Base-by-base conservation (phyloP, 2,113 vertebrate species). In the Cynopterus brachyotis region DNA sequence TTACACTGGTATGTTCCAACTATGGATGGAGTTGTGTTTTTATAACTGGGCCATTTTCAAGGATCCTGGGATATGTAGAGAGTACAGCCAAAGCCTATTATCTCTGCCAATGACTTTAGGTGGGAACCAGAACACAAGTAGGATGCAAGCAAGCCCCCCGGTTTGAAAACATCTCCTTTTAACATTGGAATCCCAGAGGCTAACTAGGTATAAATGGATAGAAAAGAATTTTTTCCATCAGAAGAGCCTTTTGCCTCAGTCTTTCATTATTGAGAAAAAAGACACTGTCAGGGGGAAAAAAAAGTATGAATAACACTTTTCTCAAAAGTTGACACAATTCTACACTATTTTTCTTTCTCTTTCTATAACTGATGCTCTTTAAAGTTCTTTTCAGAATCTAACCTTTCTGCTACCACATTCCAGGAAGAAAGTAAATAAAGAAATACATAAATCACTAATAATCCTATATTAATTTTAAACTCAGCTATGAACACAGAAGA, bases 401-500 rank as follows among this genome's bases (percentile, higher is more conserved):
- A 92, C 79, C 86, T 94, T 80, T 69, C 79, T 0, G 0, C 88
- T 0, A 0, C 16, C 94, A 24, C 37, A 28, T 84, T 96, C 45
- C 96, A 86, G 84, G 24, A 94, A 70, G 80, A 84, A 95, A 95
- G 50, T 91, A 98, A 97, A 97, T 89, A 89, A 92, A 91, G n/a
- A 92, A 79, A 45, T 60, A 75, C 1, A 78, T 30, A 47, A 91
- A 89, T 72, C 95, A 73, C 28, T 91, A 62, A 93, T 89, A 80
- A 89, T 73, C 42, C 57, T 0, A 0, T 79, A 75, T 80, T n/a
- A 28, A 95, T 97, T 97, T 89, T 70, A 85, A 96, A 95, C 83
- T 96, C 91, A 89, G 7, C 0, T 88, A 80, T 1, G 20, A 96
- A 94, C 81, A 96, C 57, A 20, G 3, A 37, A 40, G 30, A 8